Evolutionary conservation across 92 coral and sea anemone genomes (phyloP).

Genomic region (Porites divaricata): DNA sequence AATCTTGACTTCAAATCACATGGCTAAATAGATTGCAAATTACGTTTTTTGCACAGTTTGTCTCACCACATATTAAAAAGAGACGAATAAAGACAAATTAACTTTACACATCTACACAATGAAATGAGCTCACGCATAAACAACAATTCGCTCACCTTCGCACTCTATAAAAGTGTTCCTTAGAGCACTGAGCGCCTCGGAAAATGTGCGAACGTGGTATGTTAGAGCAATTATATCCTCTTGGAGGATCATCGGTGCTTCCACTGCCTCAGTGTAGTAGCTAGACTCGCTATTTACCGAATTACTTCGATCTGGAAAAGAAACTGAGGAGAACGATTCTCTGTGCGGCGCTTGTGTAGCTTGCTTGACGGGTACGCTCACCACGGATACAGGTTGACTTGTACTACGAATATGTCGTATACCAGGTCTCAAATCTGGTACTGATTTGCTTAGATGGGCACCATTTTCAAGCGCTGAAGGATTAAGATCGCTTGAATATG

Average conservation of each 20-base stretch:
- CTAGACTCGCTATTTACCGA: slow-evolving; percentile 91
- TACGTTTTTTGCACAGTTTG: slow-evolving; percentile 1
- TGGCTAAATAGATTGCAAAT: background rate
- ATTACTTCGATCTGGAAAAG: slow-evolving; percentile 84
- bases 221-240: slow-evolving; percentile 94
- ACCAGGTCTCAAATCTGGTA: slow-evolving; percentile 46
- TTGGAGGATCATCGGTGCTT: slow-evolving; percentile 95
- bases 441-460: slow-evolving; percentile 36
- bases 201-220: slow-evolving; percentile 87
- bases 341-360: slow-evolving; percentile 60
- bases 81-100: slow-evolving; percentile 8
- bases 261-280: slow-evolving; percentile 79
- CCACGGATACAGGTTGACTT: slow-evolving; percentile 18
- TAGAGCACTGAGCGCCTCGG: slow-evolving; percentile 87
- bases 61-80: background rate
- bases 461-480: slow-evolving; percentile 22
- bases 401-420: slow-evolving; percentile 35
- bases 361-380: slow-evolving; percentile 6
- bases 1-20: background rate
- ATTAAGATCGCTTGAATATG: slow-evolving; percentile 26
- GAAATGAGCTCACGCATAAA: slow-evolving; percentile 5
- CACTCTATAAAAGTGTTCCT: slow-evolving; percentile 86
- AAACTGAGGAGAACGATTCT: slow-evolving; percentile 68
- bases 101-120: slow-evolving; percentile 21
- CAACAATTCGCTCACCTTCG: slow-evolving; percentile 63